Conservation (phyloP, 2,888 invertebrate genomes). For the Strigamia crassipes region DNA sequence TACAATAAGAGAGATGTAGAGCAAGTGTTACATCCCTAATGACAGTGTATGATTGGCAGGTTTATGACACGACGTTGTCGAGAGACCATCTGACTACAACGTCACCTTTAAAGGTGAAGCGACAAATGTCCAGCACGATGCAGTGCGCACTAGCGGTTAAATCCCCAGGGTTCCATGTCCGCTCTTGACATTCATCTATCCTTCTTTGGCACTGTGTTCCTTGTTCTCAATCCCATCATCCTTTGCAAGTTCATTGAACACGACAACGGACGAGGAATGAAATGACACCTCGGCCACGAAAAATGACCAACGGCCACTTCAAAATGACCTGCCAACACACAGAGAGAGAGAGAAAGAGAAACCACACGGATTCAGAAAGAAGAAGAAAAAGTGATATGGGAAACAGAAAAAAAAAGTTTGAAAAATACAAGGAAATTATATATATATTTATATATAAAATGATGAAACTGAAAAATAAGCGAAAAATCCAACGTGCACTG, state of each 20-base stretch:
- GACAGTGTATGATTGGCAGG: constrained; percentile 14
- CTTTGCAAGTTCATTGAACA: constrained; percentile 39
- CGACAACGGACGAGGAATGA: constrained; percentile 25
- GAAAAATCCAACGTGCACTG: constrained; percentile 17
- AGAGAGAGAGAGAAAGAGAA: neutral
- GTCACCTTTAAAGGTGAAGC: neutral
- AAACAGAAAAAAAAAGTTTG: neutral
- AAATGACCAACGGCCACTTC: constrained; percentile 37
- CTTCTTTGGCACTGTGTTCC: constrained; percentile 29
- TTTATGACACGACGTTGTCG: neutral
- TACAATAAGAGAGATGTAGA: neutral
- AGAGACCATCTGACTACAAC: neutral
- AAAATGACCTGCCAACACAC: constrained; percentile 31
- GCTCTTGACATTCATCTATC: constrained; percentile 38
- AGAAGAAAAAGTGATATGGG: neutral
- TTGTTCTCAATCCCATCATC: constrained; percentile 42
- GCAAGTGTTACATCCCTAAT: constrained; percentile 1
- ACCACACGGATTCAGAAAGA: neutral
- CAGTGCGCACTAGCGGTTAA: constrained; percentile 12
- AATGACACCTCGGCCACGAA: constrained; percentile 36
- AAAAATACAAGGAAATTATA: neutral
- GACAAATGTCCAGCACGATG: constrained; percentile 25
- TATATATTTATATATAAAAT: neutral
- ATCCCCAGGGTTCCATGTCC: constrained; percentile 38
- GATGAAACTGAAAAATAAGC: constrained; percentile 14